Conservation (phyloP, 2,888 invertebrate genomes). For the Himalopsyche tibetana region DNA sequence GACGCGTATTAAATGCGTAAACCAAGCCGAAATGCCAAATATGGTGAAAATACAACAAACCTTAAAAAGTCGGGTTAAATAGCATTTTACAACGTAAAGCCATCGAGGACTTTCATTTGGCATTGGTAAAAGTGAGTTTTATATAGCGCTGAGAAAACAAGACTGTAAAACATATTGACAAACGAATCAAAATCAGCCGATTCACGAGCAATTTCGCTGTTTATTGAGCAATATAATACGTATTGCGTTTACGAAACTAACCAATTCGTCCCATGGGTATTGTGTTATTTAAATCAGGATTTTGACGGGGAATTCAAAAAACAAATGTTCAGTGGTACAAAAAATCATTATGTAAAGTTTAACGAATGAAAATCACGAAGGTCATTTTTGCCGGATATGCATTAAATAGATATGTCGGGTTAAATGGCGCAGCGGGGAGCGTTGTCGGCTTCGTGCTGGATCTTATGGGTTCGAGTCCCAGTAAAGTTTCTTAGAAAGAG, state of each 20-base stretch:
- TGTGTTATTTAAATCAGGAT: not conserved
- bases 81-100: not conserved
- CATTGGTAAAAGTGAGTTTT: slow-evolving; percentile 1
- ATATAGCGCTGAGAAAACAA: too few relatives aligned
- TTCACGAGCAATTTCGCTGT: not conserved
- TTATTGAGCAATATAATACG: not conserved
- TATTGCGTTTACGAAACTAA: not conserved
- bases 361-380: too few relatives aligned
- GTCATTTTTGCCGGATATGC: too few relatives aligned
- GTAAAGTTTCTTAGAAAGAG: too few relatives aligned
- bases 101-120: not conserved
- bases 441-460: too few relatives aligned
- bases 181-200: not conserved
- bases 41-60: not conserved
- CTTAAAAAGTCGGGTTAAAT: not conserved
- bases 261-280: not conserved
- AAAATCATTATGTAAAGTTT: too few relatives aligned
- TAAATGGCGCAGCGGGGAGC: too few relatives aligned
- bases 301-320: not conserved
- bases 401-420: too few relatives aligned
- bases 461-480: too few relatives aligned
- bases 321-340: too few relatives aligned
- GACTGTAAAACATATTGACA: not conserved
- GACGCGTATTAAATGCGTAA: not conserved
- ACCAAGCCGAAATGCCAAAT: not conserved